Evolutionary conservation across 2,797 vertebrate species (phyloP), one percentile per base, ranked within the genome.

Genomic region (Poeciliopsis presidionis): DNA sequence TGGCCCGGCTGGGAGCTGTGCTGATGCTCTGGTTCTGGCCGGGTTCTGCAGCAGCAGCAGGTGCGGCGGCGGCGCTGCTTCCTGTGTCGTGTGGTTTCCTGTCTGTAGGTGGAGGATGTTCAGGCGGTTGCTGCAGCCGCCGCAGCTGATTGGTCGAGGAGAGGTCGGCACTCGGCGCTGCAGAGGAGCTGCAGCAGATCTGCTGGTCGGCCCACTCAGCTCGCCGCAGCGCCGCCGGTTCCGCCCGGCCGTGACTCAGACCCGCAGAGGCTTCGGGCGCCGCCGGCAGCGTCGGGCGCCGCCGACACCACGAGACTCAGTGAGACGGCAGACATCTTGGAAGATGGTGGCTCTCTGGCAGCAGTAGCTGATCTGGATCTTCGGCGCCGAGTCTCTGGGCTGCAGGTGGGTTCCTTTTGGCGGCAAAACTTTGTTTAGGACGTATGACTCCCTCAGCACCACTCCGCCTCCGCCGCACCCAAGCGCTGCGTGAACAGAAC

Each of bases 41-140:
- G 18, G 47, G 47, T 51, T 51, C 47, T 51, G 47, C 47, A 51
- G 47, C 47, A 49, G 47, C 47, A 51, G 49, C 49, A 51, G 49
- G 49, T 51, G 49, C 49, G 18, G 49, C 49, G 18, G 49, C 49
- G 18, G 49, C 7, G 49, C 49, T 7, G 49, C 88, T 90, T 90
- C 89, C 86, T 91, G 77, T 82, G 49, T 51, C 46, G 74, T 93
- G 91, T 93, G 93, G 94, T 94, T 95, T 96, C 95, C 95, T 96
- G 95, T 95, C 92, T 89, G 94, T 88, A 93, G 90, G 92, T 92
- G 89, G 87, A 93, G 90, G 91, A 90, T 90, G 91, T 89, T 88
- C 53, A 57, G 53, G 9, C 25, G 7, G 53, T 57, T 28, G 22
- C 53, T 67, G 28, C 57, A 13, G 53, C 78, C 74, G 73, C 76